phyloP scores from a whole-genome alignment of 2,113 vertebrate species.

The Lasiurus borealis region DNA sequence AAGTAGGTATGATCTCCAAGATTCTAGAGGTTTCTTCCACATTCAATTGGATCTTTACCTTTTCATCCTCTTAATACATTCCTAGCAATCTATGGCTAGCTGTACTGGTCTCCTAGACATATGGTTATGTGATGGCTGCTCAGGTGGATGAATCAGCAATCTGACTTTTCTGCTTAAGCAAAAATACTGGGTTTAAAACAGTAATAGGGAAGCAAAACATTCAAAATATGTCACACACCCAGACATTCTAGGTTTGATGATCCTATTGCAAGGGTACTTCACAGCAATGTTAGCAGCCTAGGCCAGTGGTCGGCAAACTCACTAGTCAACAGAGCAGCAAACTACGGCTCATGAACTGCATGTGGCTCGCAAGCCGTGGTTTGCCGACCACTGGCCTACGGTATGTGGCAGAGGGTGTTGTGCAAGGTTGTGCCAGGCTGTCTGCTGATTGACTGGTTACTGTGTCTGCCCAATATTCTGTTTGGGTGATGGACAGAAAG shows the following conservation, averaged over 20 bases:
- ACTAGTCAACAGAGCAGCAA: no score
- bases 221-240: no score
- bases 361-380: no score
- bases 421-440: neutral
- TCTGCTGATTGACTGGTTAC: neutral
- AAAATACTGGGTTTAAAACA: neutral
- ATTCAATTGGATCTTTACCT: neutral
- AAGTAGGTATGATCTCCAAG: neutral
- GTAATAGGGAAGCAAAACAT: neutral
- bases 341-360: no score
- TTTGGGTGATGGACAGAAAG: neutral
- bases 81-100: neutral
- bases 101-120: fast-evolving
- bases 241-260: neutral
- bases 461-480: no score
- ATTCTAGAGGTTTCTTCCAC: neutral
- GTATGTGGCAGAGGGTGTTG: fast-evolving
- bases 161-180: neutral
- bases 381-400: no score
- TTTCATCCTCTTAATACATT: neutral
- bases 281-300: no score
- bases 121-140: neutral
- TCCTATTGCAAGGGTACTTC: neutral
- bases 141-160: neutral
- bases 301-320: no score